Evolutionary conservation across 2,113 vertebrate genomes (phyloP).

Genomic region (Shinisaurus crocodilurus): DNA sequence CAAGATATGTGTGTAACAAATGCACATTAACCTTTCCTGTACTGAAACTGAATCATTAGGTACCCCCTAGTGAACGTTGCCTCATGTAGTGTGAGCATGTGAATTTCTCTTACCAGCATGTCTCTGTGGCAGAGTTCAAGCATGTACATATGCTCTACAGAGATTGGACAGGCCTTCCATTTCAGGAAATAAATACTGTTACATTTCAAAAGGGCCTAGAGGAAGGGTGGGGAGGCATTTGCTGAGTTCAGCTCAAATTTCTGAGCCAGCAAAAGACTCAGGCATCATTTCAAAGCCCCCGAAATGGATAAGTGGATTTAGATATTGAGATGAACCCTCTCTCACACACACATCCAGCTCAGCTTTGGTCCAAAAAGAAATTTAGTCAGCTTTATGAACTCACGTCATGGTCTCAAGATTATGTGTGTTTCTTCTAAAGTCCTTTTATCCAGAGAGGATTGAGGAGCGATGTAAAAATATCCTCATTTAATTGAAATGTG

Average conservation of each 20-base stretch:
- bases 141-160: background rate
- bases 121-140: slow-evolving; percentile 16
- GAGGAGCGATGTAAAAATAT: slow-evolving; percentile 59
- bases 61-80: slow-evolving; percentile 41
- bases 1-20: slow-evolving; percentile 46
- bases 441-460: slow-evolving; percentile 71
- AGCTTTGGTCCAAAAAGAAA: slow-evolving; percentile 67
- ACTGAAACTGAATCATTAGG: slow-evolving; percentile 56
- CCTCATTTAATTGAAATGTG: slow-evolving; percentile 72
- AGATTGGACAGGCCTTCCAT: slow-evolving; percentile 45
- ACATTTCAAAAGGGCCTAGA: slow-evolving; percentile 53
- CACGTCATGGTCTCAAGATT: slow-evolving; percentile 65
- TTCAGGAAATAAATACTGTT: slow-evolving; percentile 54
- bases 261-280: slow-evolving; percentile 41
- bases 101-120: background rate
- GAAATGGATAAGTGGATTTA: slow-evolving; percentile 62
- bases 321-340: slow-evolving; percentile 69
- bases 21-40: slow-evolving; percentile 36
- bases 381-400: slow-evolving; percentile 72
- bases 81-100: background rate
- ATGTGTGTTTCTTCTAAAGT: slow-evolving; percentile 69
- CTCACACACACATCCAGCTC: slow-evolving; percentile 43
- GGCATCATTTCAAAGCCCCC: slow-evolving; percentile 37
- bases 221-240: slow-evolving; percentile 52
- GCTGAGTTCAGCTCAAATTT: slow-evolving; percentile 60